Evolutionary conservation across 2,797 vertebrate species (phyloP).

Genomic region (Macropodus opercularis): DNA sequence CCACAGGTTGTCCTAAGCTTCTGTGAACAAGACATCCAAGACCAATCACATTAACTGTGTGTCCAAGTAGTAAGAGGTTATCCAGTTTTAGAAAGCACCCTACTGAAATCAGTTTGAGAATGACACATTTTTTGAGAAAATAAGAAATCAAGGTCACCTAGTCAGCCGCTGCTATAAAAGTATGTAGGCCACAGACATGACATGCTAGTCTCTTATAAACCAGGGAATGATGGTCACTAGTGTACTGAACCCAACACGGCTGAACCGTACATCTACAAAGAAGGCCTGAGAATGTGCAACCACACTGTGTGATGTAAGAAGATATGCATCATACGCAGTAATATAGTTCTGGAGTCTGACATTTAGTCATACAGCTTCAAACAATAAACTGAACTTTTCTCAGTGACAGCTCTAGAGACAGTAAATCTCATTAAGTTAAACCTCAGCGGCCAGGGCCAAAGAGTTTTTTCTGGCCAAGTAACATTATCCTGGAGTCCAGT

Average conservation of each 20-base stretch:
- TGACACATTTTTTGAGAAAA: constrained; percentile 48
- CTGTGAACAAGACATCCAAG: neutral
- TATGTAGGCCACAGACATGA: constrained; percentile 40
- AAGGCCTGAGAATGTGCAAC: neutral
- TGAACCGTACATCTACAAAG: neutral
- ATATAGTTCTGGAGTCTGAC: too few species aligned
- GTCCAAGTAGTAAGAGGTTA: neutral
- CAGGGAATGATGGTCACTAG: constrained; percentile 2
- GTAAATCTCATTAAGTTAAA: constrained; percentile 26
- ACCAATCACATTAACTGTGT: neutral
- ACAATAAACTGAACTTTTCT: neutral
- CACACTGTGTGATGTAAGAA: too few species aligned
- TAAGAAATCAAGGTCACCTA: constrained; percentile 56
- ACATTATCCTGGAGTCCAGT: constrained; percentile 11
- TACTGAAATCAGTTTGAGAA: constrained; percentile 22
- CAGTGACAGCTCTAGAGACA: constrained; percentile 3
- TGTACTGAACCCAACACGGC: neutral
- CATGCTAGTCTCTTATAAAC: constrained; percentile 17
- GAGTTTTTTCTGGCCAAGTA: constrained; percentile 17
- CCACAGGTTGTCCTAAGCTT: neutral
- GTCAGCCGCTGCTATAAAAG: constrained; percentile 43
- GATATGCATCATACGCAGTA: too few species aligned
- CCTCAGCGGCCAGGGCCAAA: constrained; percentile 3
- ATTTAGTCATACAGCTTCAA: neutral
- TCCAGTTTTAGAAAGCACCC: constrained; percentile 10